Conservation (phyloP, 2,113 vertebrate genomes). For the Labeo rohita region DNA sequence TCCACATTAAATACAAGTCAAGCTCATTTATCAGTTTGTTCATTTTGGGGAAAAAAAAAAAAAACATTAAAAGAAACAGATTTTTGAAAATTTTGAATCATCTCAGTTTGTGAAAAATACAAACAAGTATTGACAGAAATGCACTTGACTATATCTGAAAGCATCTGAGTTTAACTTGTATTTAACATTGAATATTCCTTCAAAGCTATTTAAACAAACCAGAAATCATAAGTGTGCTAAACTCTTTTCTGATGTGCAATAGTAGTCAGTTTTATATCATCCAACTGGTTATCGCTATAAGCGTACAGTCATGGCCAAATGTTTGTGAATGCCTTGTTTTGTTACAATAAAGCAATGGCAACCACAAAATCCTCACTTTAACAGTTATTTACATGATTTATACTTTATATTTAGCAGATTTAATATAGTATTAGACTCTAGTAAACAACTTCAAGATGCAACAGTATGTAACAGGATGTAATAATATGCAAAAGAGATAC, state of each 20-base stretch:
- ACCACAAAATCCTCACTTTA: conserved; percentile 13
- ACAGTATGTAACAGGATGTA: not conserved
- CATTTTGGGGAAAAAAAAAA: not conserved
- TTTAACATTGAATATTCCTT: conserved; percentile 19
- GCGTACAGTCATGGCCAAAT: not conserved
- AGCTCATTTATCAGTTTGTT: not conserved
- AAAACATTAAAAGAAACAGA: too few species aligned
- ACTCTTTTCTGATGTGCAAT: conserved; percentile 56
- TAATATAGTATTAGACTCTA: not conserved
- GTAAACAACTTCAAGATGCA: not conserved
- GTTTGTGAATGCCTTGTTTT: not conserved
- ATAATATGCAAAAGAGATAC: not conserved
- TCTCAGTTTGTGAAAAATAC: not conserved
- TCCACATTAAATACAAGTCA: conserved; percentile 40
- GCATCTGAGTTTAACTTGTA: not conserved
- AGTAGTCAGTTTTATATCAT: not conserved
- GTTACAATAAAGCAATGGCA: not conserved
- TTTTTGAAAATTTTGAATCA: not conserved
- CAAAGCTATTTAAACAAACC: not conserved
- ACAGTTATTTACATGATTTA: not conserved
- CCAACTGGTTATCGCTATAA: not conserved
- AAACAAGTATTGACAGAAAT: not conserved
- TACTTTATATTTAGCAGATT: conserved; percentile 13
- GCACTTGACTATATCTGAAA: not conserved
- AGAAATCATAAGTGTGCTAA: conserved; percentile 36